These are phyloP conservation scores for Zophobas atratus DNA, from an alignment of 1,140 invertebrate genomes.

Conservation along the genomic window DNA sequence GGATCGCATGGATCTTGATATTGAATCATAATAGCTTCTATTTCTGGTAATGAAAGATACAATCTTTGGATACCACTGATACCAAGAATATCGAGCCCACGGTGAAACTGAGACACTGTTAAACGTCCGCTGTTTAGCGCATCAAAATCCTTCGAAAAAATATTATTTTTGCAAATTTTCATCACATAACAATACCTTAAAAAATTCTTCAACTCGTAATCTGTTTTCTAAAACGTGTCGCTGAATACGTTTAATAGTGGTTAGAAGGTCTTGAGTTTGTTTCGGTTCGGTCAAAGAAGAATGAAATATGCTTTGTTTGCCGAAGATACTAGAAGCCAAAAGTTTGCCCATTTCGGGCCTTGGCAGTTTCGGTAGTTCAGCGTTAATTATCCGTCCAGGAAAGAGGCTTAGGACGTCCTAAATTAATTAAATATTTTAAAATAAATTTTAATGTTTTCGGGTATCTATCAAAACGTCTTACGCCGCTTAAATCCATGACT, in stretches of 20 bases:
- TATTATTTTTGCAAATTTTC: not conserved
- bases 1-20: constrained; percentile 78
- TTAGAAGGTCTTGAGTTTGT: constrained; percentile 66
- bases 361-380: constrained; percentile 76
- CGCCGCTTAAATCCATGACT: constrained; percentile 71
- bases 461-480: constrained; percentile 59
- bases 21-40: constrained; percentile 72
- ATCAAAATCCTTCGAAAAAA: constrained; percentile 74
- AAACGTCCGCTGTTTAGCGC: constrained; percentile 75
- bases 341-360: constrained; percentile 75
- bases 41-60: constrained; percentile 73
- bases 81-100: constrained; percentile 76
- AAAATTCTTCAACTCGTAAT: constrained; percentile 75
- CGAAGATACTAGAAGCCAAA: constrained; percentile 70
- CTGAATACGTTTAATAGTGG: constrained; percentile 72
- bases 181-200: constrained; percentile 68
- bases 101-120: constrained; percentile 76
- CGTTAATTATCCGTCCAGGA: constrained; percentile 76
- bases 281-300: constrained; percentile 69
- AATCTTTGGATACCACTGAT: constrained; percentile 71
- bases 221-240: constrained; percentile 74
- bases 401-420: constrained; percentile 72
- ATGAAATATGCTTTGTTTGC: constrained; percentile 73
- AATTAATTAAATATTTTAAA: constrained; percentile 15
- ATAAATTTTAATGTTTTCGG: too few relatives aligned